Evolutionary conservation across 1,140 invertebrate genomes (phyloP), one percentile per base, ranked within the genome.

Genomic region (Caenorhabditis latens): DNA sequence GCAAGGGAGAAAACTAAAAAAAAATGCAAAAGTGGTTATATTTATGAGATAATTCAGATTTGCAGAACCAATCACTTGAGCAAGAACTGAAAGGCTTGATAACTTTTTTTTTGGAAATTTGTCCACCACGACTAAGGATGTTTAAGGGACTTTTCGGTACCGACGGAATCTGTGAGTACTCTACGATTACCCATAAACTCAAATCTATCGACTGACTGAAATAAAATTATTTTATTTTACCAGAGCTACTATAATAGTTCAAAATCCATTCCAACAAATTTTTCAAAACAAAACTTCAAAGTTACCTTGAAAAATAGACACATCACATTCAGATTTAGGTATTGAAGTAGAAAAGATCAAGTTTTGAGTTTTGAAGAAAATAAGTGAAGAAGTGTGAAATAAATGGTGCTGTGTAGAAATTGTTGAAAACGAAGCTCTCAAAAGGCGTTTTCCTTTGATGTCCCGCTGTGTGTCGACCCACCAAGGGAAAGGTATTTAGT

Each of bases 271-370:
- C n/a, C 19, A 19, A 32, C 32, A 32, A 4, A 58, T 21, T n/a
- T 40, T 63, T 32, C n/a, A 4, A 11, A 63, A 13, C 2, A 7
- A 63, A 63, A 63, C 4, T 21, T 21, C 57, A n/a, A 71, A 79
- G 14, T 79, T 79, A 79, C 71, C 71, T 79, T 79, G n/a, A 79
- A 79, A 79, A 79, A 79, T 79, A 79, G 50, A 46, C 71, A 79
- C 71, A 79, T 79, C 24, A 46, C 21, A 79, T 46, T 46, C 4
- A 32, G 32, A 32, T 24, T 43, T 21, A 24, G 0, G 14, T 46
- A 24, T 50, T 11, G 46, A 2, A 48, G 46, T 7, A 32, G 67
- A 50, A 79, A 50, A 79, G 43, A 79, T 79, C 71, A 79, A 79
- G 46, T 79, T 11, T 50, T 48, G n/a, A 14, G 8, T 32, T 65